Evolutionary conservation across 1,140 invertebrate genomes (phyloP).

Genomic region (Drosophila pachea): DNA sequence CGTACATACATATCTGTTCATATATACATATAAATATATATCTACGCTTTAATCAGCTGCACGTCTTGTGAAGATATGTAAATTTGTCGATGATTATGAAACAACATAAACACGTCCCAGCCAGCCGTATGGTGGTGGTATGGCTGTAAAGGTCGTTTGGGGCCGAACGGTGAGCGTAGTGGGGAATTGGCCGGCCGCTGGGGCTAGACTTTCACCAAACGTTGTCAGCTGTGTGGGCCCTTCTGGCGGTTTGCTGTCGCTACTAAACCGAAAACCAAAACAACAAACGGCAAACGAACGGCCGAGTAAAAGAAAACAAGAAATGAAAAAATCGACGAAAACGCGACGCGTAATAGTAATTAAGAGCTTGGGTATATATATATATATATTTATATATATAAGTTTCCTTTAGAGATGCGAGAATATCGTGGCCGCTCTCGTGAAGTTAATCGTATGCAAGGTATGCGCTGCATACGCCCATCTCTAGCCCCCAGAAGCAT

Average conservation of each 20-base stretch:
- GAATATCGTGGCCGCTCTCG: background rate
- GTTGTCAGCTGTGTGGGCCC: slow-evolving; percentile 63
- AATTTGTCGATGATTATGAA: slow-evolving; percentile 75
- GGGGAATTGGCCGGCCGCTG: background rate
- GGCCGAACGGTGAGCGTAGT: background rate
- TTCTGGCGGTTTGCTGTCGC: slow-evolving; percentile 31
- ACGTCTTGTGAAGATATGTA: slow-evolving; percentile 69
- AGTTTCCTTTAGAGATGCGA: background rate
- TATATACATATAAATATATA: background rate
- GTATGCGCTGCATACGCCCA: background rate
- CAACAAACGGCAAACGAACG: slow-evolving; percentile 66
- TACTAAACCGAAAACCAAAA: slow-evolving; percentile 45
- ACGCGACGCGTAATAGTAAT: slow-evolving; percentile 60
- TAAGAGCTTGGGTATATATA: slow-evolving; percentile 52
- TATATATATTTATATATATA: slow-evolving; percentile 4
- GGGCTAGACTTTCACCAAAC: slow-evolving; percentile 64
- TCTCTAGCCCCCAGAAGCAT: background rate
- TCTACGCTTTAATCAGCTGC: slow-evolving; percentile 45
- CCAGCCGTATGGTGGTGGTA: slow-evolving; percentile 41
- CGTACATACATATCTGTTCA: background rate
- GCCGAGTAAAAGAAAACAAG: slow-evolving; percentile 28
- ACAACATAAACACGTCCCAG: slow-evolving; percentile 58
- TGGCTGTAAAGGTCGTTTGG: slow-evolving; percentile 7
- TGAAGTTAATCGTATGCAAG: background rate
- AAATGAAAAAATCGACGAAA: slow-evolving; percentile 50